Percentiles rank a stretch among this genome's conserved stretches.
Evolutionary conservation across 2,113 vertebrate genomes (phyloP).

Genomic region (Proteles cristata): DNA sequence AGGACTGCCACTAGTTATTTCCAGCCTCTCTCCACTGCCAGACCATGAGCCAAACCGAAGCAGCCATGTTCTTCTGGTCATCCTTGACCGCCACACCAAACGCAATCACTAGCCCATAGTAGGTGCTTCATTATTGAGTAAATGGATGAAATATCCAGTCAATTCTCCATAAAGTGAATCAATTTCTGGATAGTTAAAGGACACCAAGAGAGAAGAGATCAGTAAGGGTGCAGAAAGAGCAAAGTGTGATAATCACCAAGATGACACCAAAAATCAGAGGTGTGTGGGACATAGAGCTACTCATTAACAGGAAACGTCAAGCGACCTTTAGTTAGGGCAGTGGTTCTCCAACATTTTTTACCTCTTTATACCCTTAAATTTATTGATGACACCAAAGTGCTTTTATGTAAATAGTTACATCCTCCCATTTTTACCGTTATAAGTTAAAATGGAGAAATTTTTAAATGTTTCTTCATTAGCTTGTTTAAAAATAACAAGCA

Average conservation of each 20-base stretch:
- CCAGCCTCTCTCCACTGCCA: neutral
- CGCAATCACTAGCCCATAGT: neutral
- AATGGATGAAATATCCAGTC: neutral
- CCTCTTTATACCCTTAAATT: constrained; percentile 23
- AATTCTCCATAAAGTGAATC: neutral
- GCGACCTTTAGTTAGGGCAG: neutral
- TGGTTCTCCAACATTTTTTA: constrained; percentile 25
- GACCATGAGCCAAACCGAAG: neutral
- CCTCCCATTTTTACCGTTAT: neutral
- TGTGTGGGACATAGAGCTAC: neutral
- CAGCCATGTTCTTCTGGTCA: neutral
- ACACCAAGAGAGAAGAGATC: neutral
- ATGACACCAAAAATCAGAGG: neutral
- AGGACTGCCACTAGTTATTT: neutral
- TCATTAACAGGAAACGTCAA: neutral
- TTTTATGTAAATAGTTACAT: neutral
- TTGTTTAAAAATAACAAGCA: constrained; percentile 39
- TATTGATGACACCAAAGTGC: neutral
- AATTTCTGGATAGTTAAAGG: neutral
- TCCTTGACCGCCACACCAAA: neutral
- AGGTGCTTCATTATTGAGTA: neutral
- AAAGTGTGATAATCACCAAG: neutral
- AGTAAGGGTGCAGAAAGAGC: neutral
- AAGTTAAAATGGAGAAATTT: constrained; percentile 24
- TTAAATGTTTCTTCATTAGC: neutral